Evolutionary conservation across 2,113 vertebrate species (phyloP).

Genomic region (Phrynosoma platyrhinos): DNA sequence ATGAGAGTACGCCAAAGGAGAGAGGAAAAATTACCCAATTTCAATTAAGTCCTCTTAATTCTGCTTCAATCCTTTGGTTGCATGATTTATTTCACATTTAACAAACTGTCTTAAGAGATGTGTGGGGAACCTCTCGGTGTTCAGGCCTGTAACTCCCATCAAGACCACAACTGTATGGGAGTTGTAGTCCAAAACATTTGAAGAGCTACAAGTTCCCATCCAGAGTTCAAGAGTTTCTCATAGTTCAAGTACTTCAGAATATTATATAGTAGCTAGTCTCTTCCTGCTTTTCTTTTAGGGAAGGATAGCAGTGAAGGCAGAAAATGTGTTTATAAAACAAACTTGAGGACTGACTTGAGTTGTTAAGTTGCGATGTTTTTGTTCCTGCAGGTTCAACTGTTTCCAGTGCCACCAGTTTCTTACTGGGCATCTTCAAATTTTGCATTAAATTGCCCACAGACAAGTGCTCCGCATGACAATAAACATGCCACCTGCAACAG

Average conservation of each 20-base stretch:
- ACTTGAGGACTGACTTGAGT: not conserved
- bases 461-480: not conserved
- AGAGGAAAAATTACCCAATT: no score
- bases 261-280: no score
- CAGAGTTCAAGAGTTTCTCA: no score
- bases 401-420: not conserved
- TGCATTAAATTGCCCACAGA: not conserved
- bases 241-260: no score
- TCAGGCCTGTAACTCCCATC: no score
- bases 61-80: not conserved
- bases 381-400: not conserved
- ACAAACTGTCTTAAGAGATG: not conserved
- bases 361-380: not conserved
- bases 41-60: not conserved
- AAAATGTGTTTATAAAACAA: not conserved
- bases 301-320: conserved; percentile 4
- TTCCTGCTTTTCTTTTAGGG: conserved; percentile 7
- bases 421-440: not conserved
- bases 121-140: no score
- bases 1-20: no score
- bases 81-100: not conserved
- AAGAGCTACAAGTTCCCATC: no score
- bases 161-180: no score
- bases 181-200: no score
- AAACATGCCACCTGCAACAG: not conserved